Evolutionary conservation across 2,113 vertebrate genomes (phyloP), one percentile per base, ranked within the genome.

Genomic region (Hipposideros armiger): DNA sequence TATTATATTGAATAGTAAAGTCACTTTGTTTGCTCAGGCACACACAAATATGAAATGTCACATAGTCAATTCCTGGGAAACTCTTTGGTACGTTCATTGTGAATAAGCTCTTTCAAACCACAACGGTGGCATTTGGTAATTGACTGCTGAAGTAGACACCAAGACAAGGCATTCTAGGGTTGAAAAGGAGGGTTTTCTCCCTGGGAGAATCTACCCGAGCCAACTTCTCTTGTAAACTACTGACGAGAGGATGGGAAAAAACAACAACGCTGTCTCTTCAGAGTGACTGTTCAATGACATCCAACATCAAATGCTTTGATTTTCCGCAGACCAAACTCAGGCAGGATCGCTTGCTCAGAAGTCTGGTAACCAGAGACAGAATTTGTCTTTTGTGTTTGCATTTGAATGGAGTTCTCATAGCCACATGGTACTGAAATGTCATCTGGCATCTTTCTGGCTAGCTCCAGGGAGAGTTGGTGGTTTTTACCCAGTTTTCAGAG

Each of bases 101-200:
- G 92, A 98, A 94, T 74, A 96, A 93, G 54, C 40, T 78, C 86
- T 95, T 97, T 97, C 77, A 93, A 93, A 74, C 66, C 64, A 56
- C 7, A 56, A 91, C 40, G 82, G 77, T 66, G 73, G 86, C 47
- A 52, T 94, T 93, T 52, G 82, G 89, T 87, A 81, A 96, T 73
- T 96, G 95, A 77, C 64, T 95, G 78, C 45, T 36, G 28, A 87
- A 95, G 69, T 32, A 84, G 92, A 96, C 56, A 94, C 60, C 2
- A 9, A 92, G 60, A 36, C 36, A 36, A 56, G 88, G 77, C 88
- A 95, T 91, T 88, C 83, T 66, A 89, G 10, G 73, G 69, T 72
- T 80, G n/a, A 96, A 92, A 94, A 97, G 40, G 45, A 84, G 40
- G 42, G 8, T 52, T 47, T 42, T 83, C 24, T 92, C 69, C 13